Percentiles rank a stretch among this genome's conserved stretches.
Conservation (phyloP, 2,888 invertebrate genomes). For the Epirrita christyi region DNA sequence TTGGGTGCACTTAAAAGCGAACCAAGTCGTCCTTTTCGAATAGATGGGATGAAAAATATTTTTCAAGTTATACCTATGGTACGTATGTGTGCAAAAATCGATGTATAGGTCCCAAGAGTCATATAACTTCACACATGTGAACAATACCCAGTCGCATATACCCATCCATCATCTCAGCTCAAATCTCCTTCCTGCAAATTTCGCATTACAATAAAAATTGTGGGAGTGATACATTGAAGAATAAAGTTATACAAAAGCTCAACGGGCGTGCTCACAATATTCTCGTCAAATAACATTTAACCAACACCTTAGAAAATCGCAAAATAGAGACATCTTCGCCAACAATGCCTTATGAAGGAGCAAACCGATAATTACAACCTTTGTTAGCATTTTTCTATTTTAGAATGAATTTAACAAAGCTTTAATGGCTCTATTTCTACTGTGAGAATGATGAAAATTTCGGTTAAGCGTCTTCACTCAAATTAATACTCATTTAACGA, state of each 20-base stretch:
- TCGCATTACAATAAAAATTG: slow-evolving; percentile 75
- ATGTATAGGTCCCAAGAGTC: slow-evolving; percentile 63
- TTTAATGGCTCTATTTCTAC: slow-evolving; percentile 42
- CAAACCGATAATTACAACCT: slow-evolving; percentile 81
- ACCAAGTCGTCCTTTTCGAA: too few species aligned
- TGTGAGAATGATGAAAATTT: slow-evolving; percentile 60
- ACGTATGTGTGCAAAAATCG: neutral
- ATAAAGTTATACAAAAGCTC: slow-evolving; percentile 70
- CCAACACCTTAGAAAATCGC: slow-evolving; percentile 83
- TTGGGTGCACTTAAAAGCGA: too few species aligned
- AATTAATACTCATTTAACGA: too few species aligned
- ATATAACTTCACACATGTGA: slow-evolving; percentile 72
- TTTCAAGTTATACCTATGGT: too few species aligned
- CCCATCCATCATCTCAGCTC: slow-evolving; percentile 72
- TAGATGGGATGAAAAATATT: too few species aligned
- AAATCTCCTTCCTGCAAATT: slow-evolving; percentile 66
- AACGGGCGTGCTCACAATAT: slow-evolving; percentile 78
- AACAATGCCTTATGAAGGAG: slow-evolving; percentile 72
- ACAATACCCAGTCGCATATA: slow-evolving; percentile 52
- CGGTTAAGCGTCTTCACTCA: slow-evolving; percentile 47
- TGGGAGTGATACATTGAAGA: slow-evolving; percentile 78
- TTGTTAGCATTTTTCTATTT: slow-evolving; percentile 72
- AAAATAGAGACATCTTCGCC: slow-evolving; percentile 78
- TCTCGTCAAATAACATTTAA: slow-evolving; percentile 84
- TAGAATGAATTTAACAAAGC: slow-evolving; percentile 65